These are phyloP conservation scores for Columba livia DNA, from an alignment of 2,113 vertebrate species.

Conservation along the genomic window DNA sequence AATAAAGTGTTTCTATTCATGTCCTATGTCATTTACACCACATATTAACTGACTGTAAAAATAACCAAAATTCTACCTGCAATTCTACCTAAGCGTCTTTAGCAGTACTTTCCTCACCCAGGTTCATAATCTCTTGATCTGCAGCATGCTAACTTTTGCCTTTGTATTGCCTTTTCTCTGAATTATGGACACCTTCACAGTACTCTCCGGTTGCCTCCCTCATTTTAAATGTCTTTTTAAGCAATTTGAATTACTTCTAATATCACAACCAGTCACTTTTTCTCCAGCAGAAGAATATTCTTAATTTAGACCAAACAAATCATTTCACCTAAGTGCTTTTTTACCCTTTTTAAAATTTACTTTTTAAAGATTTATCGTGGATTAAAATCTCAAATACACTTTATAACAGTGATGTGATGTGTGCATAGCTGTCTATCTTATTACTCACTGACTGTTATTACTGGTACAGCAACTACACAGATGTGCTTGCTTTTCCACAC, in stretches of 20 bases:
- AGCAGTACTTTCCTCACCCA: neutral
- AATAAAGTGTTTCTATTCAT: neutral
- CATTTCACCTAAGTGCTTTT: neutral
- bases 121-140: neutral
- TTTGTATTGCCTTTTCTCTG: neutral
- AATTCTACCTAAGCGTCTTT: neutral
- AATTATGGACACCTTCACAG: neutral
- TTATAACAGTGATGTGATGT: neutral
- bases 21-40: neutral
- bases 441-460: neutral
- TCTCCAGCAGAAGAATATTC: neutral
- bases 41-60: neutral
- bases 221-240: neutral
- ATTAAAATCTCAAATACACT: neutral
- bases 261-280: neutral
- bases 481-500: neutral
- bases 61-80: neutral
- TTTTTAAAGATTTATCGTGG: neutral
- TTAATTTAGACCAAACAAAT: neutral
- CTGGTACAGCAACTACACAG: neutral
- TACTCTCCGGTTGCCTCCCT: neutral
- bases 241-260: neutral
- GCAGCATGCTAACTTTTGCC: neutral
- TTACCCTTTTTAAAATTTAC: fast-evolving
- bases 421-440: neutral